Evolutionary conservation across 2,797 vertebrate genomes (phyloP).

Genomic region (Lepus oiostolus): DNA sequence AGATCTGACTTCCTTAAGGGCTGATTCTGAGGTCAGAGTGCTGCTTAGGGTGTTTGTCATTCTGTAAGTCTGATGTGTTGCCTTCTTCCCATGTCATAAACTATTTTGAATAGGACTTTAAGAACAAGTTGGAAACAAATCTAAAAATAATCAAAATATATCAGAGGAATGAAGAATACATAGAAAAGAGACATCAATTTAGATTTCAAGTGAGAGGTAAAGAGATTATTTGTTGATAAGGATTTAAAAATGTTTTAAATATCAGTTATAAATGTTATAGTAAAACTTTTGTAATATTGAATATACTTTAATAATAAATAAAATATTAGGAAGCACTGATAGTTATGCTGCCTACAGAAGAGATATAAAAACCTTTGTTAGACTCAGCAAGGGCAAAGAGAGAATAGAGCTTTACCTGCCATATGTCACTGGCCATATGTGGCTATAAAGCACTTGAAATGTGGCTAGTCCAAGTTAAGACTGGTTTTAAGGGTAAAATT

Average conservation of each 20-base stretch:
- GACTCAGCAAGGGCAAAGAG: not conserved
- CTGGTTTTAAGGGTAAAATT: not conserved
- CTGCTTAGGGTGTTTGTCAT: no score
- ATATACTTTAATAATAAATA: not conserved
- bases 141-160: not conserved
- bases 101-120: not conserved
- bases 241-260: not conserved
- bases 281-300: not conserved
- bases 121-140: conserved; percentile 56
- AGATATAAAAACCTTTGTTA: not conserved
- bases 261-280: conserved; percentile 12
- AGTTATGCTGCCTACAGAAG: not conserved
- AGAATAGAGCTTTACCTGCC: not conserved
- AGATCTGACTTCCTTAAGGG: no score
- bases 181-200: not conserved
- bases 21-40: no score
- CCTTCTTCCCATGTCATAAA: not conserved
- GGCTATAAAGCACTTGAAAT: not conserved
- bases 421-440: not conserved
- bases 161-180: not conserved
- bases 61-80: no score
- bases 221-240: not conserved
- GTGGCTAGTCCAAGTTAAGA: not conserved
- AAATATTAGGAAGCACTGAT: not conserved
- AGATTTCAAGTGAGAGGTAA: not conserved